phyloP scores from a whole-genome alignment of 2,797 vertebrate species.

The Otus scops region DNA sequence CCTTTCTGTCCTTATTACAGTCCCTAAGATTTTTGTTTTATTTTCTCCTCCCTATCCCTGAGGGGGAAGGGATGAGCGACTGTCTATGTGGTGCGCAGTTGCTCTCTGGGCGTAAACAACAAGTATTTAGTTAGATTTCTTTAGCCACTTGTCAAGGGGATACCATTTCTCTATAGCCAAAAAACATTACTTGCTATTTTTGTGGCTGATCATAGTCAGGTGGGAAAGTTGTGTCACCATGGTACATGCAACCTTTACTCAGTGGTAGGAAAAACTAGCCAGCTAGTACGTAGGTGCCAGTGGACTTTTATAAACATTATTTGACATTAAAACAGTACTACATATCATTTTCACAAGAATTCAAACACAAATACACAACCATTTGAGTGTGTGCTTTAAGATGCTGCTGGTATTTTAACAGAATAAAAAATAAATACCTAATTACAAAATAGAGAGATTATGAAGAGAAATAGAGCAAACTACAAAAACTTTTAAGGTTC shows the following conservation, averaged over 20 bases:
- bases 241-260: neutral
- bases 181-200: neutral
- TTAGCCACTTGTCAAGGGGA: neutral
- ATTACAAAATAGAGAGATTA: neutral
- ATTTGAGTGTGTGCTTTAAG: neutral
- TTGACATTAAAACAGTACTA: neutral
- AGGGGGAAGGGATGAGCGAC: too few species aligned
- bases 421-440: neutral
- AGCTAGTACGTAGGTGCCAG: neutral
- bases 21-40: too few species aligned
- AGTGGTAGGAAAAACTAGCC: neutral
- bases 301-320: neutral
- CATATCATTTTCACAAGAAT: neutral
- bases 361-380: neutral
- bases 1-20: too few species aligned
- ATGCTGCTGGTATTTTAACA: neutral
- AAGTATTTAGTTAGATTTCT: neutral
- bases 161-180: neutral
- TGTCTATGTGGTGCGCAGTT: too few species aligned
- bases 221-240: neutral
- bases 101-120: too few species aligned
- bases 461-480: neutral
- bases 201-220: neutral
- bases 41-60: too few species aligned
- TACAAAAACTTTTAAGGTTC: neutral